Evolutionary conservation across 1,140 invertebrate species (phyloP).

Genomic region (Helicoverpa zea): DNA sequence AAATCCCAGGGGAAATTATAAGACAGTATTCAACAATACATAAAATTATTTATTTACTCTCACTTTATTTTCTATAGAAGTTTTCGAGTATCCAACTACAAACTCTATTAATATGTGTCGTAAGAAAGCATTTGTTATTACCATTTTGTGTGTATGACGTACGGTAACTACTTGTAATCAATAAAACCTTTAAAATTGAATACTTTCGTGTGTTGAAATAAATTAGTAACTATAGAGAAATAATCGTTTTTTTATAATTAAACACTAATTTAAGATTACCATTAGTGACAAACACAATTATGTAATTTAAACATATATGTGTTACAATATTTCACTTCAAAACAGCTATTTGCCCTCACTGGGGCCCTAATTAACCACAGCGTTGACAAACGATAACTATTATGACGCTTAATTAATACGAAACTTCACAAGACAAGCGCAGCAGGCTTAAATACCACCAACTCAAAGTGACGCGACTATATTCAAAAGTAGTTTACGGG

Average conservation of each 20-base stretch:
- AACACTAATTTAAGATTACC: neutral
- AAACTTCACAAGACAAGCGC: slow-evolving; percentile 4
- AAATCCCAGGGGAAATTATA: too few relatives aligned
- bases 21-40: too few relatives aligned
- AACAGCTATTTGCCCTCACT: neutral
- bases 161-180: too few relatives aligned
- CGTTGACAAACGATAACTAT: slow-evolving; percentile 38
- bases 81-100: too few relatives aligned
- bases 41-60: too few relatives aligned
- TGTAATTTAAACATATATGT: neutral
- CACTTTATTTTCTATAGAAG: too few relatives aligned
- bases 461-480: neutral
- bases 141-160: too few relatives aligned
- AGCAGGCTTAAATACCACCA: neutral
- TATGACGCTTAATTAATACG: slow-evolving; percentile 31
- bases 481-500: neutral
- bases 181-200: too few relatives aligned
- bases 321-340: slow-evolving; percentile 16
- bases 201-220: too few relatives aligned
- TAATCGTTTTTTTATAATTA: neutral
- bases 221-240: too few relatives aligned
- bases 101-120: too few relatives aligned
- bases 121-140: too few relatives aligned
- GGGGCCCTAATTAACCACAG: slow-evolving; percentile 29
- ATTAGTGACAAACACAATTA: neutral